Percentiles rank a stretch among this genome's conserved stretches.
These are phyloP conservation scores for Phylloscopus trochiloides DNA, from an alignment of 2,113 vertebrate species.

Conservation along the genomic window DNA sequence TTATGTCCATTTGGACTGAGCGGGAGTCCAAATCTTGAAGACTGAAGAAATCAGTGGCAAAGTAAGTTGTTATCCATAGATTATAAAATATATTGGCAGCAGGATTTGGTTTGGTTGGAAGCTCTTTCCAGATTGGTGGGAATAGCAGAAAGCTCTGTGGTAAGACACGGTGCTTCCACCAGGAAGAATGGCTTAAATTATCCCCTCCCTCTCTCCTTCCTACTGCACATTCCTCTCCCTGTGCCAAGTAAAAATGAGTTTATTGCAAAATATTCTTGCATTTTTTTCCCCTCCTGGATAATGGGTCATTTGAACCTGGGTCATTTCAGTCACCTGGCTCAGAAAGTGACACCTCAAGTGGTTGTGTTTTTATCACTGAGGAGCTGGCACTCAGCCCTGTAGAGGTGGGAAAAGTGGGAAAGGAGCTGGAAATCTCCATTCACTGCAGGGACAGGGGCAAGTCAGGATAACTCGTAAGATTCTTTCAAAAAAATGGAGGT, in stretches of 20 bases:
- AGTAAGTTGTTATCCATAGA: not conserved
- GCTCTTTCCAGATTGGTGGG: not conserved
- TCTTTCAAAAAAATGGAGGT: not conserved
- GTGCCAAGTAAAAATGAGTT: not conserved
- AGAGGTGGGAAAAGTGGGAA: not conserved
- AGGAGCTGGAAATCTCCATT: not conserved
- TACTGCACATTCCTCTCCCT: not conserved
- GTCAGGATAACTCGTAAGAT: not conserved
- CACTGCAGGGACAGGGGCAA: not conserved
- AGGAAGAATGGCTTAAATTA: not conserved
- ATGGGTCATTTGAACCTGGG: not conserved
- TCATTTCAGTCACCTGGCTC: not conserved
- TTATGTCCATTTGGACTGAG: not conserved
- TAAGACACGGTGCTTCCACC: not conserved
- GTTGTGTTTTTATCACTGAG: not conserved
- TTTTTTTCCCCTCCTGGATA: not conserved
- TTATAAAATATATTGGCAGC: not conserved
- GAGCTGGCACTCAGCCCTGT: not conserved
- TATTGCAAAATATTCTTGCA: not conserved
- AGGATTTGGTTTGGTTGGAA: not conserved
- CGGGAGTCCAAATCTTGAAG: not conserved
- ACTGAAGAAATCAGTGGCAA: not conserved
- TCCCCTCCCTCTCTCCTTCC: not conserved
- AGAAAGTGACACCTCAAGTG: not conserved
- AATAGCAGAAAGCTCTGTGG: not conserved